A percentile compares a stretch with the other conserved stretches of the same genome.
Evolutionary conservation across 1,140 invertebrate genomes (phyloP).

Genomic region (Chironomus tepperi): DNA sequence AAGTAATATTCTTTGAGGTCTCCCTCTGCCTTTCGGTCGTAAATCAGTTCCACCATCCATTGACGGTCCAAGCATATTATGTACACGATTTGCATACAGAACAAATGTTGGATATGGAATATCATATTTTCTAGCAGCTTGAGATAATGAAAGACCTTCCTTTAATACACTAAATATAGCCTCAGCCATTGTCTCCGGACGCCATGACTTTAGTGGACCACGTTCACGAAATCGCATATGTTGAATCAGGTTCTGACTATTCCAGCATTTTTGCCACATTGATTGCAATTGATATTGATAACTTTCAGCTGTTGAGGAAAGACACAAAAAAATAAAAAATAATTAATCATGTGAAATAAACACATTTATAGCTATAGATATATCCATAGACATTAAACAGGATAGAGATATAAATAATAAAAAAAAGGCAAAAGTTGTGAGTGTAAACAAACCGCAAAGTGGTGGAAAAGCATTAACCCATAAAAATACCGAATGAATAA

Average conservation of each 20-base stretch:
- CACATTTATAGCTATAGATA: background rate
- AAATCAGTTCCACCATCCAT: constrained; percentile 79
- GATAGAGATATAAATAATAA: background rate
- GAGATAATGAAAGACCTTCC: constrained; percentile 77
- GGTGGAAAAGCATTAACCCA: constrained; percentile 11
- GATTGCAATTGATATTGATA: constrained; percentile 89
- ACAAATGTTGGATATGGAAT: constrained; percentile 91
- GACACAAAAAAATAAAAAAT: constrained; percentile 32
- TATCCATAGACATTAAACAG: background rate
- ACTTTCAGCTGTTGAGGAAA: constrained; percentile 64
- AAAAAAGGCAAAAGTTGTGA: background rate
- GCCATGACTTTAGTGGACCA: constrained; percentile 83
- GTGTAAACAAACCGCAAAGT: constrained; percentile 5
- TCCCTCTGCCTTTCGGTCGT: constrained; percentile 76
- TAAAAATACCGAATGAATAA: constrained; percentile 2
- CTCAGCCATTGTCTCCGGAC: constrained; percentile 88
- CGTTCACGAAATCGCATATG: constrained; percentile 83
- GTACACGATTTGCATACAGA: constrained; percentile 85
- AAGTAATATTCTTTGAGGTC: constrained; percentile 78
- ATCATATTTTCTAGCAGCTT: constrained; percentile 84
- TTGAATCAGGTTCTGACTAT: constrained; percentile 76
- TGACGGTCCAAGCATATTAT: constrained; percentile 87
- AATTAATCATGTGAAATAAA: background rate
- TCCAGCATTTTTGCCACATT: constrained; percentile 93
- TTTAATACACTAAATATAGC: constrained; percentile 86